Percentiles rank a stretch among this genome's conserved stretches.
Conservation (phyloP, 2,113 vertebrate species). For the Syngnathus floridae region DNA sequence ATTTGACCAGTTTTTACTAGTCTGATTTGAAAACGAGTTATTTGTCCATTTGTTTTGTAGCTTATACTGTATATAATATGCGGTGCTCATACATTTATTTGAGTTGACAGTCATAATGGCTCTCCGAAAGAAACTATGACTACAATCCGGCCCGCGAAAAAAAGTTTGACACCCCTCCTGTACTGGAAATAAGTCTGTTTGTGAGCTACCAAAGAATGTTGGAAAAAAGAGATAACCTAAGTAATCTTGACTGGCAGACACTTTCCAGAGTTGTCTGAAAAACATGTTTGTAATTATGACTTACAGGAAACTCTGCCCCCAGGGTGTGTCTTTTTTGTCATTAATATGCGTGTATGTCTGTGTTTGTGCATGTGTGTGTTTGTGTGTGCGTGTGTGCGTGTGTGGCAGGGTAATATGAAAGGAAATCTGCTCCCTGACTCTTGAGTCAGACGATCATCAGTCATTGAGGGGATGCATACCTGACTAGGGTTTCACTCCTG, state of each 20-base stretch:
- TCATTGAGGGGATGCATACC: constrained; percentile 20
- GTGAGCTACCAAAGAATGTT: neutral
- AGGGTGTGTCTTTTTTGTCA: neutral
- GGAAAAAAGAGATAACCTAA: constrained; percentile 5
- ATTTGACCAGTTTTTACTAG: too few species aligned
- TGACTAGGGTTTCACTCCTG: neutral
- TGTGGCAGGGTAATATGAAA: constrained; percentile 11
- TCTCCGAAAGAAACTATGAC: too few species aligned
- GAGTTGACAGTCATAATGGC: too few species aligned
- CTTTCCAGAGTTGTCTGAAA: constrained; percentile 5
- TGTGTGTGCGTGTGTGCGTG: constrained; percentile 5
- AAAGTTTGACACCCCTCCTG: too few species aligned
- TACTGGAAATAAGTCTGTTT: neutral
- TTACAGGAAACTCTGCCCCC: neutral
- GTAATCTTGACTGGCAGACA: neutral
- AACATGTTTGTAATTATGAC: constrained; percentile 6
- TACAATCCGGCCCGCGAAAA: too few species aligned
- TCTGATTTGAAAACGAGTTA: too few species aligned
- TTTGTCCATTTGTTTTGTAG: too few species aligned
- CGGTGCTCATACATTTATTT: too few species aligned
- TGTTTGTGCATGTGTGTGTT: neutral
- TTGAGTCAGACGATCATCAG: constrained; percentile 32
- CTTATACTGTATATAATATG: too few species aligned
- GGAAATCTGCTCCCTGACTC: constrained; percentile 54
- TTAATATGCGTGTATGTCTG: constrained; percentile 3